Evolutionary conservation across 2,113 vertebrate species (phyloP).

Genomic region (Sceloporus undulatus): DNA sequence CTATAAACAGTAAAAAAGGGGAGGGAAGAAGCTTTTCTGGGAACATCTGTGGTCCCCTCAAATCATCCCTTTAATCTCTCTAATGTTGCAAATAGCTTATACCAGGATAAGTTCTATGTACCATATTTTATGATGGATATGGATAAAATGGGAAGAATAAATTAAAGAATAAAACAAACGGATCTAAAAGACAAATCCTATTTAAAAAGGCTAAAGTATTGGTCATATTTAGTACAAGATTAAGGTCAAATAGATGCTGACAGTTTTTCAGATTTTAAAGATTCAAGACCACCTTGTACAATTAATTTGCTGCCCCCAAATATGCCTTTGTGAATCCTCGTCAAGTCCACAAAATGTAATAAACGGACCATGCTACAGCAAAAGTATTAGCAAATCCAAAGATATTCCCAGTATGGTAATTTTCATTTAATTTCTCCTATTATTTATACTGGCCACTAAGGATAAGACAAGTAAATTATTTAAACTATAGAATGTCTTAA

Average conservation of each 20-base stretch:
- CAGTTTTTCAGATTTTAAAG: neutral
- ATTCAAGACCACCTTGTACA: neutral
- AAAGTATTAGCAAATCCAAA: neutral
- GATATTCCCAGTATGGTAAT: neutral
- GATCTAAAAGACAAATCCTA: neutral
- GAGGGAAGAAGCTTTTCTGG: neutral
- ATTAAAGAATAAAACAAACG: neutral
- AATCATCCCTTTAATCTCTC: neutral
- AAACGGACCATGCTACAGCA: neutral
- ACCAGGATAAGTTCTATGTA: neutral
- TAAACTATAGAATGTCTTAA: neutral
- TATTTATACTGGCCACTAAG: neutral
- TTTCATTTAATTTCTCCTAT: neutral
- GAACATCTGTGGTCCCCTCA: neutral
- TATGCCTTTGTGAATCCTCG: neutral
- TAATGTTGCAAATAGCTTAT: neutral
- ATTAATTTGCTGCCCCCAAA: neutral
- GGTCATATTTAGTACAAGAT: neutral
- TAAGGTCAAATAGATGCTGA: neutral
- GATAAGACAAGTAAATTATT: neutral
- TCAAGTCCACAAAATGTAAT: too few species aligned
- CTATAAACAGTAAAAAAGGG: neutral
- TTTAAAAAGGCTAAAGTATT: neutral
- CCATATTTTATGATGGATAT: too few species aligned
- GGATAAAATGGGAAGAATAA: neutral